A percentile compares a stretch with the other conserved stretches of the same genome.
Evolutionary conservation across 64 coral and sea anemone genomes (phyloP).

Genomic region (Catalaphyllia jardinei): DNA sequence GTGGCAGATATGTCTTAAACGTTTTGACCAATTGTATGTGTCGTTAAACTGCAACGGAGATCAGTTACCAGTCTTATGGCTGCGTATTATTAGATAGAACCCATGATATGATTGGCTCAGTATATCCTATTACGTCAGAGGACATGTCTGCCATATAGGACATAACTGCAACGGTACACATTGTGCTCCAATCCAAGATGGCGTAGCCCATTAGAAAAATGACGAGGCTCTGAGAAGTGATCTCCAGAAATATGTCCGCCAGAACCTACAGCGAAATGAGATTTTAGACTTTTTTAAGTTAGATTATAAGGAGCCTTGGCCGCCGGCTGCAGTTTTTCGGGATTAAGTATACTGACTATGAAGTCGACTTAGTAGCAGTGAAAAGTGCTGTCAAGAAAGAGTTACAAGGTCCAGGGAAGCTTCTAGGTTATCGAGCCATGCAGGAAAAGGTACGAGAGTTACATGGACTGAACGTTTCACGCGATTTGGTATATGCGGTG

Average conservation of each 20-base stretch:
- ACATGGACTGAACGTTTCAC: conserved; percentile 48
- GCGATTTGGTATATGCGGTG: conserved; percentile 42
- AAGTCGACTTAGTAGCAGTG: conserved; percentile 53
- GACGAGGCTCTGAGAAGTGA: conserved; percentile 56
- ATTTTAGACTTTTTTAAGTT: conserved; percentile 61
- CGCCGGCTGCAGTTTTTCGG: conserved; percentile 51
- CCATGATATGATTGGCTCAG: too few species aligned
- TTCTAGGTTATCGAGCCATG: conserved; percentile 58
- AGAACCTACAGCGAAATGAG: conserved; percentile 57
- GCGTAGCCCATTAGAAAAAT: conserved; percentile 50
- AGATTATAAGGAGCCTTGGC: conserved; percentile 40
- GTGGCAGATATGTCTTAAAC: too few species aligned
- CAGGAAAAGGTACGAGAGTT: conserved; percentile 54
- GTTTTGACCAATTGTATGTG: too few species aligned
- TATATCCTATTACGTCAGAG: too few species aligned
- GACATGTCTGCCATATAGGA: too few species aligned
- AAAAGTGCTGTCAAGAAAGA: conserved; percentile 41
- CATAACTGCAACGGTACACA: too few species aligned
- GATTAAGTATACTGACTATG: conserved; percentile 59
- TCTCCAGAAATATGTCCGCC: conserved; percentile 53
- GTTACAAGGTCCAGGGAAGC: conserved; percentile 52
- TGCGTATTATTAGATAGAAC: too few species aligned
- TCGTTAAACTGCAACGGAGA: too few species aligned
- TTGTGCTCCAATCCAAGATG: too few species aligned
- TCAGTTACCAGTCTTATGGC: too few species aligned